Evolutionary conservation across 2,888 invertebrate genomes (phyloP), one percentile per base, ranked within the genome.

Genomic region (Spodoptera littoralis): DNA sequence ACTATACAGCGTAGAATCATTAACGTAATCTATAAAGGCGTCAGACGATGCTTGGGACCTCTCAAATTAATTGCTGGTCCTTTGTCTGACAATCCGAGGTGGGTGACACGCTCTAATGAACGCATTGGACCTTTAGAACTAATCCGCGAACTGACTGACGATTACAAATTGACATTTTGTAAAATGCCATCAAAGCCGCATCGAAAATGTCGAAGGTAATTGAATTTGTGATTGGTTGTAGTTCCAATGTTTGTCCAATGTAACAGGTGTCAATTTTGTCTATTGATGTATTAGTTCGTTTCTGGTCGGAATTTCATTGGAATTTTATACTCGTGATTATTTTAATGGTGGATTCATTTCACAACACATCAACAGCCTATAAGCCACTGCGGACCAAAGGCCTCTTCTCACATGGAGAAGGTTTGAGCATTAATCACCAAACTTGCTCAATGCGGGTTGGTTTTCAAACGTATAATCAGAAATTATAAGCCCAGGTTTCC

Each of bases 201-300:
- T 75, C 70, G 48, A 80, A 88, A 90, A 89, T 88, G 88, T 83
- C 85, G 81, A 70, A 8, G 67, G 77, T 92, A 91, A 92, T 92
- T 90, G 92, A 92, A 92, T 92, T 90, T 89, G 84, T 90, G 90
- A 92, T 90, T 84, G 85, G 63, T 30, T 50, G 68, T 74, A 76
- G 80, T 69, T 84, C 83, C 84, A 85, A 63, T 81, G 81, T 81
- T 85, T 84, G 82, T 70, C 66, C 56, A 47, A 68, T 70, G 87
- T 90, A 90, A 92, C 90, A 90, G 91, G 91, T 92, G 91, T 88
- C 86, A 81, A 84, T 82, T 74, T 30, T 65, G 71, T 71, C 75
- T 74, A 69, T 76, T 76, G 73, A 66, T 58, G 51, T 65, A 52
- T 64, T 74, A 59, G 58, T 30, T 52, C 50, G 42, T 13, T 30